Percentiles rank a stretch among this genome's conserved stretches.
phyloP scores from a whole-genome alignment of 2,113 vertebrate genomes.

The Sylvilagus bachmani region DNA sequence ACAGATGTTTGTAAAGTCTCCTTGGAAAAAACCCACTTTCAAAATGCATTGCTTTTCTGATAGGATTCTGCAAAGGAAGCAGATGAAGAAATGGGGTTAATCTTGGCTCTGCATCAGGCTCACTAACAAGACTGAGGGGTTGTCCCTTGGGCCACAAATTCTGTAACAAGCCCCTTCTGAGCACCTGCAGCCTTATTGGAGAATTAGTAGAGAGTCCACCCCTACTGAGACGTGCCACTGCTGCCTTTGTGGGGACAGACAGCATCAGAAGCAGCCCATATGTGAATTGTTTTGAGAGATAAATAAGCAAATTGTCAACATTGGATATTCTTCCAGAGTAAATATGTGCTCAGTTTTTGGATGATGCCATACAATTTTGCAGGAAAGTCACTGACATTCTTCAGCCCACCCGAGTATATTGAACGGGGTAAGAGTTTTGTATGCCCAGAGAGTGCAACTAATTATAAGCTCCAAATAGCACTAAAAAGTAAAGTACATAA shows the following conservation, averaged over 20 bases:
- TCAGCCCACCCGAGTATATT: slow-evolving; percentile 19
- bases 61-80: neutral
- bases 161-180: neutral
- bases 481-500: slow-evolving; percentile 69
- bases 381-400: slow-evolving; percentile 18
- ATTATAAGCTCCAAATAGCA: slow-evolving; percentile 68
- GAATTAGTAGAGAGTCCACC: neutral
- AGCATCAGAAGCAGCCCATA: neutral
- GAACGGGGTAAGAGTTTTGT: slow-evolving; percentile 65
- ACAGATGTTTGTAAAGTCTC: slow-evolving; percentile 11
- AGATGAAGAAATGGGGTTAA: neutral
- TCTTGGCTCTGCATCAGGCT: slow-evolving; percentile 14
- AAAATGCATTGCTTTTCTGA: slow-evolving; percentile 12
- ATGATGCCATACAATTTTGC: neutral
- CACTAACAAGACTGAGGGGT: neutral
- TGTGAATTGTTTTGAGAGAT: slow-evolving; percentile 26
- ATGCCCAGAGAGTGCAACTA: slow-evolving; percentile 54
- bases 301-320: slow-evolving; percentile 62
- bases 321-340: slow-evolving; percentile 53
- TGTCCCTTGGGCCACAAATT: neutral
- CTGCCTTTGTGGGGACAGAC: neutral
- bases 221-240: neutral
- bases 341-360: slow-evolving; percentile 58
- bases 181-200: neutral
- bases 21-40: slow-evolving; percentile 36